phyloP scores from a whole-genome alignment of 1,140 invertebrate genomes.

The Macrobrachium rosenbergii region DNA sequence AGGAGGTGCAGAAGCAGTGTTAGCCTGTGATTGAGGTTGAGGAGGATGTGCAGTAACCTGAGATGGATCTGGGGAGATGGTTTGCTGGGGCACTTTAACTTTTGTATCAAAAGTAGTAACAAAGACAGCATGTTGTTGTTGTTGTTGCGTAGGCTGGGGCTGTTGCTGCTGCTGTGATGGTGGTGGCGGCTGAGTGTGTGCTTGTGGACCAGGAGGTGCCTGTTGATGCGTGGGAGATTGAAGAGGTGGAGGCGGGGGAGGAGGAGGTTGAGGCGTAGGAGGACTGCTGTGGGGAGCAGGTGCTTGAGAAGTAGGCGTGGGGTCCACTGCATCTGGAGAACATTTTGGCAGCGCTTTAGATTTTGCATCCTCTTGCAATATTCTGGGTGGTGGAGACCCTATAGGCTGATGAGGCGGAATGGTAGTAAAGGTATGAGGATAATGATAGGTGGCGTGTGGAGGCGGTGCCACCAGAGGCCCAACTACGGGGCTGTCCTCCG shows the following conservation, averaged over 20 bases:
- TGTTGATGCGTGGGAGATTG: constrained; percentile 19
- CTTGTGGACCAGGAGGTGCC: neutral
- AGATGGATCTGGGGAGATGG: neutral
- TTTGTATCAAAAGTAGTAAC: constrained; percentile 20
- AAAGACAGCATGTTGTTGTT: constrained; percentile 20
- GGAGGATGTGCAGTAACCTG: no score
- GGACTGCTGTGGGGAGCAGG: constrained; percentile 19
- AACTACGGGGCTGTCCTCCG: constrained; percentile 49
- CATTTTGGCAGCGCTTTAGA: constrained; percentile 10
- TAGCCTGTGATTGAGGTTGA: constrained; percentile 24
- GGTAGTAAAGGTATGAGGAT: constrained; percentile 18
- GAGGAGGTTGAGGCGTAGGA: constrained; percentile 20
- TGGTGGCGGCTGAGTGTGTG: neutral
- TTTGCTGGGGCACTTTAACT: constrained; percentile 9
- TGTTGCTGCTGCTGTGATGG: constrained; percentile 7
- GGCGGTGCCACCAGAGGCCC: constrained; percentile 43
- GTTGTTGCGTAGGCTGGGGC: neutral
- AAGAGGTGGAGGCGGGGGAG: constrained; percentile 30
- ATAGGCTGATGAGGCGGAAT: constrained; percentile 21
- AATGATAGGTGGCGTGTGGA: constrained; percentile 23
- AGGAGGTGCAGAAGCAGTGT: neutral
- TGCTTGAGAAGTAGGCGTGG: neutral
- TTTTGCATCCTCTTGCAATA: constrained; percentile 9
- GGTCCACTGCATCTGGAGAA: constrained; percentile 25
- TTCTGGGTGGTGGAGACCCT: constrained; percentile 18